A percentile compares a stretch with the other conserved stretches of the same genome.
These are phyloP conservation scores for Orestias chungarensis DNA, from an alignment of 2,797 vertebrate genomes.

Conservation along the genomic window DNA sequence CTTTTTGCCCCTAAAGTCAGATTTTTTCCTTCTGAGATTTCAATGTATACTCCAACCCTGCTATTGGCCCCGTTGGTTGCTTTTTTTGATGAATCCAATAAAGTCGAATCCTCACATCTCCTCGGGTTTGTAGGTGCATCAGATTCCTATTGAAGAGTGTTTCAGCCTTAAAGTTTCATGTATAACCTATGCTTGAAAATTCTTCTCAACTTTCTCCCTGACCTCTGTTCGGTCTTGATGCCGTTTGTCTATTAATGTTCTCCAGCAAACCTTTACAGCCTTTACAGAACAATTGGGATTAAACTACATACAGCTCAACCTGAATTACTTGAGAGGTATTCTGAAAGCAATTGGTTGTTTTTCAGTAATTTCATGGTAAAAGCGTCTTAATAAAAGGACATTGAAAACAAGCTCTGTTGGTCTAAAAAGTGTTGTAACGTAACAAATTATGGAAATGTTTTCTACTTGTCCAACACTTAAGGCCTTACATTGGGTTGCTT, in stretches of 20 bases:
- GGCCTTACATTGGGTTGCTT: background rate
- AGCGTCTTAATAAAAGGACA: background rate
- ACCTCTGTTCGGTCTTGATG: background rate
- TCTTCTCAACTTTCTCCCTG: no score
- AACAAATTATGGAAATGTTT: background rate
- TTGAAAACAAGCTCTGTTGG: no score
- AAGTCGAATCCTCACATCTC: no score
- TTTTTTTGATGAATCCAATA: background rate
- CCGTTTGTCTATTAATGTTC: background rate
- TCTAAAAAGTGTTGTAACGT: background rate
- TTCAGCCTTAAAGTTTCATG: no score
- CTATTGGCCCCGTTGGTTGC: background rate
- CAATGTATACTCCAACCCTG: background rate
- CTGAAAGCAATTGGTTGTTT: background rate
- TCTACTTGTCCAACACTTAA: background rate
- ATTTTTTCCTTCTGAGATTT: no score
- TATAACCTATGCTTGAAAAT: no score
- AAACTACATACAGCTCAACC: background rate
- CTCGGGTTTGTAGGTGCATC: no score
- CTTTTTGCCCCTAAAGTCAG: background rate
- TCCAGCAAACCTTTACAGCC: background rate
- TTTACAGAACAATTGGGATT: background rate
- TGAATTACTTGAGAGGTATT: background rate
- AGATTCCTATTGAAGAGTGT: no score
- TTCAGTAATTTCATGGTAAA: background rate